Evolutionary conservation across 2,797 vertebrate genomes (phyloP).

Genomic region (Sebastes hopkinsi): DNA sequence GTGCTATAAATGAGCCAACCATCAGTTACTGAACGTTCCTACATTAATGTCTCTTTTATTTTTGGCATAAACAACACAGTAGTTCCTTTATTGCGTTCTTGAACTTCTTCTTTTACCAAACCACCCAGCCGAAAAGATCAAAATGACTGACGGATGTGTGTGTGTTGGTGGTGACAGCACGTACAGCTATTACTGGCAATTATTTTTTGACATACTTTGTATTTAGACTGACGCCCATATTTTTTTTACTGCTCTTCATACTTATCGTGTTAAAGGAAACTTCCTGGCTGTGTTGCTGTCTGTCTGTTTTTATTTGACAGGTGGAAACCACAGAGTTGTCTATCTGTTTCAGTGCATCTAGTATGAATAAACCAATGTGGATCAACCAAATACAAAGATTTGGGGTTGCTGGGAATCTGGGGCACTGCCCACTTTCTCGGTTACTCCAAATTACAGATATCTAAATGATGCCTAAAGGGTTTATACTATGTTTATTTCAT

Average conservation of each 20-base stretch:
- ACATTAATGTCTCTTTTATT: not conserved
- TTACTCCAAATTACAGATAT: not conserved
- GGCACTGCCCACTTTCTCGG: not conserved
- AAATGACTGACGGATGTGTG: not conserved
- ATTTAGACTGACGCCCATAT: not conserved
- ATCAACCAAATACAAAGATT: not conserved
- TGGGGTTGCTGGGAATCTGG: not conserved
- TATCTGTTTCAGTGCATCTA: not conserved
- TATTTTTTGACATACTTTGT: not conserved
- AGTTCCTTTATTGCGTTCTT: not conserved
- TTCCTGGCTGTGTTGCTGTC: not conserved
- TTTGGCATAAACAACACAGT: not conserved
- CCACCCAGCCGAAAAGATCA: not conserved
- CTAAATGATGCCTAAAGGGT: not conserved
- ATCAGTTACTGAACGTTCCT: not conserved
- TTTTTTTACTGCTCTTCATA: not conserved
- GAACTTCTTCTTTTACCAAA: not conserved
- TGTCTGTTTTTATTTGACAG: not conserved
- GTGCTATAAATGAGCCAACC: not conserved
- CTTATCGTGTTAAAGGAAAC: not conserved
- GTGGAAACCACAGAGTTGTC: not conserved
- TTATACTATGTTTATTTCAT: not conserved
- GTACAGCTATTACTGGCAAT: not conserved
- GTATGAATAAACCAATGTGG: not conserved
- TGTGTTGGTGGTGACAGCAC: not conserved